A percentile compares a stretch with the other conserved stretches of the same genome.
These are phyloP conservation scores for Dinomys branickii DNA, from an alignment of 2,113 vertebrate genomes.

Conservation along the genomic window DNA sequence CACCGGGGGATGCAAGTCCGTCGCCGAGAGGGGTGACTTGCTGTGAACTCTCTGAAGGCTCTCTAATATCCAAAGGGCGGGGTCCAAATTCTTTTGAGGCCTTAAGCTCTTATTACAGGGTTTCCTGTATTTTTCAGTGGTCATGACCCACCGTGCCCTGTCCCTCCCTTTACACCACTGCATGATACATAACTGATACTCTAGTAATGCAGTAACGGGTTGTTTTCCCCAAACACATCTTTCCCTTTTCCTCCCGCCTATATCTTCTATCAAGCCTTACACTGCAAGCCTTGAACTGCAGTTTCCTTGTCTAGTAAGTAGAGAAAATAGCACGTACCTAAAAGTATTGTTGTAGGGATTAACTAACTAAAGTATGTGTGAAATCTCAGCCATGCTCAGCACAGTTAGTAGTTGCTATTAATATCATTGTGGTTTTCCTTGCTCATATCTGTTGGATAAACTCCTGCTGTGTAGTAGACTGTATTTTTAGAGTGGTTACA, in stretches of 20 bases:
- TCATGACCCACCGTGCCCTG: neutral
- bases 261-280: constrained; percentile 28
- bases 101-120: neutral
- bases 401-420: neutral
- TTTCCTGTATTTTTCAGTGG: neutral
- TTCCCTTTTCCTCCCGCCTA: neutral
- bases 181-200: neutral
- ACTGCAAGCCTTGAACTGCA: neutral
- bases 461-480: neutral
- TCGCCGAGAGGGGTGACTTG: neutral
- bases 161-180: neutral
- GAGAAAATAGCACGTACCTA: neutral
- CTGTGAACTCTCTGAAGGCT: neutral
- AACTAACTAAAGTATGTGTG: neutral
- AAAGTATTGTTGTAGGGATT: neutral
- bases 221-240: neutral
- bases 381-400: neutral
- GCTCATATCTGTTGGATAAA: neutral
- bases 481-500: neutral
- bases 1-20: neutral
- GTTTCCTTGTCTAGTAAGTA: constrained; percentile 22
- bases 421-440: neutral
- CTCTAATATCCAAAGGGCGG: neutral
- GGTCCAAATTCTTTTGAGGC: neutral
- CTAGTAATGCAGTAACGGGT: neutral